Evolutionary conservation across 1,140 invertebrate genomes (phyloP).

Genomic region (Cotesia vestalis): DNA sequence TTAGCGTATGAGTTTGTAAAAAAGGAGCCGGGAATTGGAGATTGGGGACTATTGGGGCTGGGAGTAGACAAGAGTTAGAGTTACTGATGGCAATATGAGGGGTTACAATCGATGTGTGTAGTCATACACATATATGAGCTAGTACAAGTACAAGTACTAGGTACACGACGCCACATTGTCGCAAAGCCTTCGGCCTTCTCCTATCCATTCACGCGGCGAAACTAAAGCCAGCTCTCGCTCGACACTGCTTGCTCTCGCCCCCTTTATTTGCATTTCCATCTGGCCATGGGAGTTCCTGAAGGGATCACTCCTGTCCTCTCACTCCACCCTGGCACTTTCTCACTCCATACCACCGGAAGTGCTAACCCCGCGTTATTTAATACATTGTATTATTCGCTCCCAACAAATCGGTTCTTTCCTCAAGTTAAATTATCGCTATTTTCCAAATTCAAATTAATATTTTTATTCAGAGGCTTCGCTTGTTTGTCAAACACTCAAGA

Average conservation of each 20-base stretch:
- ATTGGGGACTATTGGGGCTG: no score
- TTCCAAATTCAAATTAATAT: no score
- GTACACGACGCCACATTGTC: constrained; percentile 44
- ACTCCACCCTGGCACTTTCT: not conserved
- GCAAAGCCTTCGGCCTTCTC: constrained; percentile 27
- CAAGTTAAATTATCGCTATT: no score
- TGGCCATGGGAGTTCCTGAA: constrained; percentile 27
- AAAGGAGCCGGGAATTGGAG: no score
- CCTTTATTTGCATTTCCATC: constrained; percentile 41
- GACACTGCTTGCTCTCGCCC: constrained; percentile 1
- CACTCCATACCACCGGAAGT: constrained; percentile 1
- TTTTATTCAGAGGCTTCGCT: no score
- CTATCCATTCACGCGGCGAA: constrained; percentile 31
- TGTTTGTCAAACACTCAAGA: no score
- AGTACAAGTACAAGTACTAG: constrained; percentile 13
- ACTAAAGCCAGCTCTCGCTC: constrained; percentile 2
- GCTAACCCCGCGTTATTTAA: constrained; percentile 18
- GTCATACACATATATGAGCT: not conserved
- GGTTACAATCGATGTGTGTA: not conserved
- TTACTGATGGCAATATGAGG: no score
- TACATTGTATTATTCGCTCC: constrained; percentile 11
- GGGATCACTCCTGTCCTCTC: constrained; percentile 9
- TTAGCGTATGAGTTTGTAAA: no score
- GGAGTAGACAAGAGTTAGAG: no score
- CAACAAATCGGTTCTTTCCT: not conserved